These are phyloP conservation scores for Moxostoma hubbsi DNA, from an alignment of 2,797 vertebrate genomes.

Conservation along the genomic window DNA sequence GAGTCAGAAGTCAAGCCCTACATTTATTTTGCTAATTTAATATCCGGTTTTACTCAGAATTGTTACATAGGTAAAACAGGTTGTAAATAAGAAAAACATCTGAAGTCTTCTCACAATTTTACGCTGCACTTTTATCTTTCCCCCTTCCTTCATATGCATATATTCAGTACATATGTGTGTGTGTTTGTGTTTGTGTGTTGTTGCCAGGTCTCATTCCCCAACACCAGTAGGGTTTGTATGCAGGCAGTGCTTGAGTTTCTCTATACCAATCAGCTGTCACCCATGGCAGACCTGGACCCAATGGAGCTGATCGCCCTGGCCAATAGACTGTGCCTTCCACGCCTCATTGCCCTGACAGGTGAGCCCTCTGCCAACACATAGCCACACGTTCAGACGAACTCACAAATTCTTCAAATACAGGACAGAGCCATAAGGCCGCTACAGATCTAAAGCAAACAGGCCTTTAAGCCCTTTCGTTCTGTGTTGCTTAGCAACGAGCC, in stretches of 20 bases:
- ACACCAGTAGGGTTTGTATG: slow-evolving; percentile 87
- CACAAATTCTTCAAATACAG: slow-evolving; percentile 16
- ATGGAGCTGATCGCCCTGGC: slow-evolving; percentile 89
- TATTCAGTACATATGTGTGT: neutral
- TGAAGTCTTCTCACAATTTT: too few relatives aligned
- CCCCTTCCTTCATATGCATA: too few relatives aligned
- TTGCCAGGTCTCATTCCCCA: slow-evolving; percentile 83
- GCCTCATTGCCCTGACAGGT: slow-evolving; percentile 89
- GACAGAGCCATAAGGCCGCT: slow-evolving; percentile 27
- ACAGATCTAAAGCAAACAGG: slow-evolving; percentile 48
- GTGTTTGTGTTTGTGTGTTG: slow-evolving; percentile 2
- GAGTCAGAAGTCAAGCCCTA: too few relatives aligned
- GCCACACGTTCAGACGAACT: neutral
- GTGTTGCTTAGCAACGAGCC: slow-evolving; percentile 56
- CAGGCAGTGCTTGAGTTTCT: slow-evolving; percentile 87
- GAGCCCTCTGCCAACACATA: slow-evolving; percentile 55
- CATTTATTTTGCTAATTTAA: too few relatives aligned
- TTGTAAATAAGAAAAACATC: too few relatives aligned
- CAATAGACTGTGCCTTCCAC: slow-evolving; percentile 90
- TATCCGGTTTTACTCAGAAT: too few relatives aligned
- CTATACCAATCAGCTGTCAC: slow-evolving; percentile 86
- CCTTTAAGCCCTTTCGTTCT: slow-evolving; percentile 41
- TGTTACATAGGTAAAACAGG: too few relatives aligned
- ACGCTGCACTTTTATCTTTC: too few relatives aligned
- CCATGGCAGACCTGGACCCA: slow-evolving; percentile 83